Percentiles rank a stretch among this genome's conserved stretches.
Evolutionary conservation across 1,140 invertebrate species (phyloP).

Genomic region (Drosophila subpulchrella): DNA sequence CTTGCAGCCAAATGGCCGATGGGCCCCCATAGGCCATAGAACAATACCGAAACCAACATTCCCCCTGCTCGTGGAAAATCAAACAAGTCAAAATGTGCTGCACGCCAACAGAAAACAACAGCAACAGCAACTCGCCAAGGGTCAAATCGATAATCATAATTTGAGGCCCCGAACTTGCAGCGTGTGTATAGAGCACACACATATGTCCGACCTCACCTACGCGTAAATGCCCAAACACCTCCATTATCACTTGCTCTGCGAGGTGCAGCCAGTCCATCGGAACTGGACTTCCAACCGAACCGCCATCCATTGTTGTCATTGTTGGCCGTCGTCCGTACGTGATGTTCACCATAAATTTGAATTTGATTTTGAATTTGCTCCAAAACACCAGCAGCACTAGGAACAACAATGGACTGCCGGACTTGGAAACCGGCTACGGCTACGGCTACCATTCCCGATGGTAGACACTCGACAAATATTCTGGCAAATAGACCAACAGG

Average conservation of each 20-base stretch:
- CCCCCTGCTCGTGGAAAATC: slow-evolving; percentile 51
- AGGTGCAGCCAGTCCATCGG: slow-evolving; percentile 26
- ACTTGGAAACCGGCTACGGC: slow-evolving; percentile 8
- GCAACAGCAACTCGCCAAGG: slow-evolving; percentile 35
- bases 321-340: slow-evolving; percentile 67
- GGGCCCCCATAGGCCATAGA: slow-evolving; percentile 48
- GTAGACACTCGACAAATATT: slow-evolving; percentile 68
- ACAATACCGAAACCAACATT: slow-evolving; percentile 28
- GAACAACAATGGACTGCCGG: slow-evolving; percentile 33
- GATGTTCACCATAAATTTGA: slow-evolving; percentile 80
- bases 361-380: slow-evolving; percentile 80
- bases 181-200: background rate
- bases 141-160: slow-evolving; percentile 82
- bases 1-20: slow-evolving; percentile 79
- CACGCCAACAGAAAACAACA: slow-evolving; percentile 3
- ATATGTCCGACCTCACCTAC: slow-evolving; percentile 60
- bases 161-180: slow-evolving; percentile 47
- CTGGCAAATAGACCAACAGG: slow-evolving; percentile 48
- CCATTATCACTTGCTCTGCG: slow-evolving; percentile 69
- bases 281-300: slow-evolving; percentile 44
- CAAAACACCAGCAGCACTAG: slow-evolving; percentile 60
- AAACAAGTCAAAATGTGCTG: slow-evolving; percentile 67
- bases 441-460: slow-evolving; percentile 41
- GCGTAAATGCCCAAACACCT: slow-evolving; percentile 75
- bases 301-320: slow-evolving; percentile 49